Percentiles rank a stretch among this genome's conserved stretches.
Conservation (phyloP, 53 echinoderm and acorn worm species). For the Luidia sarsii region DNA sequence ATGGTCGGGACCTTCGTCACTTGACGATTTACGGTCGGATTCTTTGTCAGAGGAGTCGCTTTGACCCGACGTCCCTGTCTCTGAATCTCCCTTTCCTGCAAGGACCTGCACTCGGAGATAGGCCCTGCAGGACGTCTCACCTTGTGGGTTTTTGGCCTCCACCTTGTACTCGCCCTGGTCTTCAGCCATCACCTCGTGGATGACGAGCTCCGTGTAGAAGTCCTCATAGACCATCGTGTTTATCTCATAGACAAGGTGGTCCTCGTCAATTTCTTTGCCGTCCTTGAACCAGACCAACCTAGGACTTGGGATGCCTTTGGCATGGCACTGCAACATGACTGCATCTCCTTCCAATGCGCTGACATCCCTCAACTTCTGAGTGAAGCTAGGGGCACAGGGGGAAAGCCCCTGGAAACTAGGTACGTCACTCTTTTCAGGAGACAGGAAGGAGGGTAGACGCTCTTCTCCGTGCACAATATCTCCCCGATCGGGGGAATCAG, state of each 20-base stretch:
- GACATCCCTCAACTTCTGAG: constrained; percentile 65
- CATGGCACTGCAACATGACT: constrained; percentile 78
- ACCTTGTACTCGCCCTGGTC: constrained; percentile 83
- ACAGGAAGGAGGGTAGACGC: constrained; percentile 34
- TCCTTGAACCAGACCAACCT: constrained; percentile 86
- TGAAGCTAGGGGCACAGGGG: constrained; percentile 64
- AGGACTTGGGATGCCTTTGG: constrained; percentile 73
- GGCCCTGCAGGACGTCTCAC: constrained; percentile 64
- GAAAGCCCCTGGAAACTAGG: constrained; percentile 65
- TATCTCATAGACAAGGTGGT: constrained; percentile 46
- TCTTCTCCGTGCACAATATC: constrained; percentile 14
- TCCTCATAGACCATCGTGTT: constrained; percentile 67
- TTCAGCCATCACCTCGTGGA: constrained; percentile 54
- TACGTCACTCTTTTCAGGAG: constrained; percentile 13
- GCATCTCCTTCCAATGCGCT: constrained; percentile 77
- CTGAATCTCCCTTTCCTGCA: constrained; percentile 29
- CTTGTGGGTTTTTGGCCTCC: constrained; percentile 64
- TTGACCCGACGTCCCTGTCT: constrained; percentile 28
- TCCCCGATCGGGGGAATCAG: constrained; percentile 6
- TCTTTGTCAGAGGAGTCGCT: constrained; percentile 51
- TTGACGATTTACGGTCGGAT: constrained; percentile 21
- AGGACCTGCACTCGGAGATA: constrained; percentile 61
- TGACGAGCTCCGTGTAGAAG: constrained; percentile 72
- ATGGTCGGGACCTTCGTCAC: constrained; percentile 2
- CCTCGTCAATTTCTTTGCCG: constrained; percentile 58